Evolutionary conservation across 35 echinoderm and acorn worm species (phyloP).

Genomic region (Ophiothrix spiculata): DNA sequence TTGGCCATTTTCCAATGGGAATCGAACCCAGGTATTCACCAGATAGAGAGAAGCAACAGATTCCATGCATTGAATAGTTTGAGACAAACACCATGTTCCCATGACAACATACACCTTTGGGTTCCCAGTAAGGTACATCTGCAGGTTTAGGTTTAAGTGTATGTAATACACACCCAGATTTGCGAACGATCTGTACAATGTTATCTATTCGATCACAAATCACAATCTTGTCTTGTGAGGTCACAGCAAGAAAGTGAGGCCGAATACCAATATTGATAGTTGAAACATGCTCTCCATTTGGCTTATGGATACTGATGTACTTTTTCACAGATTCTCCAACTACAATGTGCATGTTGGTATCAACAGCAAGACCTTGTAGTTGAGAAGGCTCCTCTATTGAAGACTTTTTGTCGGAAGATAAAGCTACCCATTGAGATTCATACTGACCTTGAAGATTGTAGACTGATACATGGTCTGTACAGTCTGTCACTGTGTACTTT

Average conservation of each 20-base stretch:
- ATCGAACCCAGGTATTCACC: conserved; percentile 2
- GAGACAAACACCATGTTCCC: neutral
- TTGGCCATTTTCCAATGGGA: too few species aligned
- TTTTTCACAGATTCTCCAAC: neutral
- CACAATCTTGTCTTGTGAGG: neutral
- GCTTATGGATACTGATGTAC: neutral
- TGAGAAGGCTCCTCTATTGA: neutral
- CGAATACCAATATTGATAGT: neutral
- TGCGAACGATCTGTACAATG: neutral
- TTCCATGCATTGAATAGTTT: neutral
- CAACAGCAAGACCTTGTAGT: neutral
- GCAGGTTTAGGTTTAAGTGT: neutral
- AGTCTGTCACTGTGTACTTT: neutral
- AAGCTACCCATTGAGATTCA: neutral
- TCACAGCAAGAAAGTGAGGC: neutral
- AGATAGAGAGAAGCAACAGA: neutral
- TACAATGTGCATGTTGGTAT: neutral
- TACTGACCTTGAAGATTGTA: neutral
- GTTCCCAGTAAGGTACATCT: neutral
- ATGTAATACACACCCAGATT: neutral
- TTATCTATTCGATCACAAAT: neutral
- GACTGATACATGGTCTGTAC: neutral
- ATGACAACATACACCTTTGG: neutral
- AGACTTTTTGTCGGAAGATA: neutral
- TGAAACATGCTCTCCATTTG: neutral